Conservation (phyloP, 2,113 vertebrate genomes). For the Patagioenas fasciata region DNA sequence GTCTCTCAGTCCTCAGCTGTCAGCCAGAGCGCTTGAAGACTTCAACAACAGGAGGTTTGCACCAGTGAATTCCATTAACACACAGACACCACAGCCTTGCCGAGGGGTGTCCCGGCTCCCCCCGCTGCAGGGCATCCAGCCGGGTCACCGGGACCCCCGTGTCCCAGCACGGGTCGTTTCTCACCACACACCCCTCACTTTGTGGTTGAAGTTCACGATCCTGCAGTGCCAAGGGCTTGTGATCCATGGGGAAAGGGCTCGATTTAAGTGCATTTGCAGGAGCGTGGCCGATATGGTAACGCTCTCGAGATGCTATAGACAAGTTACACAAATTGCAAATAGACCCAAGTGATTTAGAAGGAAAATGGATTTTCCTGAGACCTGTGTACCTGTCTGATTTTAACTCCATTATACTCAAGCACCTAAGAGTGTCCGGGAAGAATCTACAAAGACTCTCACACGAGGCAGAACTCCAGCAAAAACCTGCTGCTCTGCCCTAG, state of each 20-base stretch:
- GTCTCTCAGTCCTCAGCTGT: background rate
- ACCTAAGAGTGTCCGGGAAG: background rate
- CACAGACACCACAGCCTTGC: fast-evolving
- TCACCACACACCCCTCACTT: fast-evolving
- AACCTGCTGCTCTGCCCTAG: background rate
- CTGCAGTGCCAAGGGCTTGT: background rate
- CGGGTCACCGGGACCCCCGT: background rate
- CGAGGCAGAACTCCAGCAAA: background rate
- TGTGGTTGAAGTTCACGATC: fast-evolving
- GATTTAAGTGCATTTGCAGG: background rate
- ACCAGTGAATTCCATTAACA: background rate
- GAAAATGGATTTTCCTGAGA: background rate
- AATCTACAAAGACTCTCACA: fast-evolving
- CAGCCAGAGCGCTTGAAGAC: background rate
- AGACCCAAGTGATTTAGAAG: background rate
- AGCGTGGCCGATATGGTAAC: fast-evolving
- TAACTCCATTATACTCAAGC: background rate
- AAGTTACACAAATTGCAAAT: background rate
- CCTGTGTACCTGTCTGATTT: background rate
- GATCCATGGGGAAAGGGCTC: fast-evolving
- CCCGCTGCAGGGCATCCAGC: no score
- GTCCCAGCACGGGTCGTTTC: background rate
- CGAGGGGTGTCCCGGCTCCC: fast-evolving
- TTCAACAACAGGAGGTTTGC: background rate
- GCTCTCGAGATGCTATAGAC: background rate